A percentile compares a stretch with the other conserved stretches of the same genome.
Conservation (phyloP, 2,797 vertebrate species). For the Peromyscus aztecus region DNA sequence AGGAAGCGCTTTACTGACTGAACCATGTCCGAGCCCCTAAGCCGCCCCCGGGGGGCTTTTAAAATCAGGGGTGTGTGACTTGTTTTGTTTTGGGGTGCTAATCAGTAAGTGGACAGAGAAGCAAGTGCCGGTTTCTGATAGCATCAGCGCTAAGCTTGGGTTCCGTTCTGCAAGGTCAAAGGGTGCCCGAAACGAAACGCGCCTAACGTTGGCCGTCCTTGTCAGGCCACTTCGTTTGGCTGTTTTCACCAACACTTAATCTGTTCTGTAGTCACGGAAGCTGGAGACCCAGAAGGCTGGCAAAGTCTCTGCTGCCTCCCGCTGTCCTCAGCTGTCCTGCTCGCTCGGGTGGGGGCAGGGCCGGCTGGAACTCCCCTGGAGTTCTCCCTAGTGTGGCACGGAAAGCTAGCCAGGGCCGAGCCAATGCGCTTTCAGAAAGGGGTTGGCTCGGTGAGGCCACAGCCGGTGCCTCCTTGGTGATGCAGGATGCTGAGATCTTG, state of each 20-base stretch:
- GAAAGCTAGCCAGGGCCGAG: not conserved
- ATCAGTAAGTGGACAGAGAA: not conserved
- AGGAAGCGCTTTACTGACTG: not conserved
- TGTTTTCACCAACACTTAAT: not conserved
- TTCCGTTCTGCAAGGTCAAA: not conserved
- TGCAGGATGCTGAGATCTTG: not conserved
- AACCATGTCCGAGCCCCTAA: not conserved
- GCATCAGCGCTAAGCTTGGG: not conserved
- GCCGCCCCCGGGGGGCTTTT: not conserved
- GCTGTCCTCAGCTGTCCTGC: not conserved
- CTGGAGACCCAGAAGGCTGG: not conserved
- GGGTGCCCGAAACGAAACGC: not conserved
- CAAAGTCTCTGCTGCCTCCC: not conserved
- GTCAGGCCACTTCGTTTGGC: not conserved
- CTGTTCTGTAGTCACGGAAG: not conserved
- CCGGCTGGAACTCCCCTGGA: accelerated
- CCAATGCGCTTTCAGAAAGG: not conserved
- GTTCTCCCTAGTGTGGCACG: accelerated
- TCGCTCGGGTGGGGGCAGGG: not conserved
- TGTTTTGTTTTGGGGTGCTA: not conserved
- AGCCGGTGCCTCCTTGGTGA: accelerated
- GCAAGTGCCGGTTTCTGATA: not conserved
- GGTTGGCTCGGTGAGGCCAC: accelerated
- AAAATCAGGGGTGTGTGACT: not conserved
- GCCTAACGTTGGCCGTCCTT: not conserved